A percentile compares a stretch with the other conserved stretches of the same genome.
These are phyloP conservation scores for Phalacrocorax pelagicus DNA, from an alignment of 2,113 vertebrate species.

Conservation along the genomic window DNA sequence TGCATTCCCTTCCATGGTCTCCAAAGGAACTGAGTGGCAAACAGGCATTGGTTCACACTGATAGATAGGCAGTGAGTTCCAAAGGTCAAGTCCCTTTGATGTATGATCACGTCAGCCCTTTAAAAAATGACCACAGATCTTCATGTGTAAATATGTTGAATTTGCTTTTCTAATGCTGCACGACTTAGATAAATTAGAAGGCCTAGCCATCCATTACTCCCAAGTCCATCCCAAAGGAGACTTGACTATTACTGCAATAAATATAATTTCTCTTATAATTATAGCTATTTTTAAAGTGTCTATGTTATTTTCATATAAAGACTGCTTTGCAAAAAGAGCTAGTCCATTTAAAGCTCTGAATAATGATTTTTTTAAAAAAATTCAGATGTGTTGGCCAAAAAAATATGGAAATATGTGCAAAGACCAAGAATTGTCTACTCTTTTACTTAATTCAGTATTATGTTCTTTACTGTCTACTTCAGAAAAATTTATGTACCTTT, in stretches of 20 bases:
- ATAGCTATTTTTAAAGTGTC: not conserved
- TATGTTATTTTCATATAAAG: not conserved
- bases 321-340: not conserved
- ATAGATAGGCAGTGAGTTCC: not conserved
- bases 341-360: not conserved
- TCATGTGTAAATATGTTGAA: slow-evolving; percentile 49
- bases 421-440: not conserved
- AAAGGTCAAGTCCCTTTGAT: slow-evolving; percentile 37
- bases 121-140: slow-evolving; percentile 47
- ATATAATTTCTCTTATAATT: not conserved
- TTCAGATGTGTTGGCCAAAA: not conserved
- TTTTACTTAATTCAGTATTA: not conserved
- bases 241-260: not conserved
- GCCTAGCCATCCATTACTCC: slow-evolving; percentile 2
- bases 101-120: slow-evolving; percentile 9
- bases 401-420: not conserved
- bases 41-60: not conserved
- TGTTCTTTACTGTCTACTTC: not conserved
- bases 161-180: slow-evolving; percentile 56
- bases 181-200: slow-evolving; percentile 53
- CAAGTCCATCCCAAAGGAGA: slow-evolving; percentile 10
- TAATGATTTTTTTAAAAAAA: not conserved
- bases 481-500: not conserved
- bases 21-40: not conserved
- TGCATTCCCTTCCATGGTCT: not conserved